Conservation (phyloP, 2,113 vertebrate species). For the Neopipo cinnamomea region DNA sequence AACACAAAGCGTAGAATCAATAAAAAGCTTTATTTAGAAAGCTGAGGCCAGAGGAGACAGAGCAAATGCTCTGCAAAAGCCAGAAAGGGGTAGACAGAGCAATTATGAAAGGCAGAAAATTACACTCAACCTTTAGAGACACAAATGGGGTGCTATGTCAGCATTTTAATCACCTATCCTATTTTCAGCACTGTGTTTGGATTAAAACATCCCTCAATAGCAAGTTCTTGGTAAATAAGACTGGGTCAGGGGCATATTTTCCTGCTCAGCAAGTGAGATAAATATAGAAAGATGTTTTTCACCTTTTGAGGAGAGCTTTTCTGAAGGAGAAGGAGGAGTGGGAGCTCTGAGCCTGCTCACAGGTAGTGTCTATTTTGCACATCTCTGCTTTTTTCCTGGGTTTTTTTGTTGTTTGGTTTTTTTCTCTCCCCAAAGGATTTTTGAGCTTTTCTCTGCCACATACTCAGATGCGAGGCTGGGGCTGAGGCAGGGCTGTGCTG, state of each 20-base stretch:
- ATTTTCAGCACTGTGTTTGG: background rate
- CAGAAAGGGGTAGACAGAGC: background rate
- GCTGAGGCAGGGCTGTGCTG: background rate
- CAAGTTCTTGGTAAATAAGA: background rate
- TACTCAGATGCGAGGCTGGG: background rate
- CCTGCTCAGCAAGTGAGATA: background rate
- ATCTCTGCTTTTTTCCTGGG: background rate
- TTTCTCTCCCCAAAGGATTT: background rate
- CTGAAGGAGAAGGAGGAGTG: background rate
- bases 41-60: background rate
- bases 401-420: too few relatives aligned
- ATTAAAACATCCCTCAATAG: background rate
- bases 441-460: background rate
- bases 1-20: background rate
- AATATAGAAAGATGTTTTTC: background rate
- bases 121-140: background rate
- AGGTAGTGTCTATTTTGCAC: background rate
- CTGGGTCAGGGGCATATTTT: background rate
- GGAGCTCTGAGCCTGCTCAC: background rate
- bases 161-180: background rate
- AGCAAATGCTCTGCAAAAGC: background rate
- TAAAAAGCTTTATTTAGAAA: conserved; percentile 36
- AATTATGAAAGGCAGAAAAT: background rate
- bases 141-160: background rate
- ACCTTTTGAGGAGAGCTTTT: background rate